A percentile compares a stretch with the other conserved stretches of the same genome.
Conservation (phyloP, 2,888 invertebrate genomes). For the Antitype chi region DNA sequence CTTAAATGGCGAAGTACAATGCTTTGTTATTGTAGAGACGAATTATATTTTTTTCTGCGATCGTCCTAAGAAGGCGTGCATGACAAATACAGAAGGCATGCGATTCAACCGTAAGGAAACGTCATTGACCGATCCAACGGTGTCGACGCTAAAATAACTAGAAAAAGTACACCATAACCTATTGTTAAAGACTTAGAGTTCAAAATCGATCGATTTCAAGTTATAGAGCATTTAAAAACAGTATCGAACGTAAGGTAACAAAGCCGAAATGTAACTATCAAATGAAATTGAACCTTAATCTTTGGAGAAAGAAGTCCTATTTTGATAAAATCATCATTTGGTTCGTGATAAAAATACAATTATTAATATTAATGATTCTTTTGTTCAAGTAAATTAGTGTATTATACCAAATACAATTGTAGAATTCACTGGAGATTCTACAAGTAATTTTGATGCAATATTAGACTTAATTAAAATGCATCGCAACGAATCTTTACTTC, state of each 20-base stretch:
- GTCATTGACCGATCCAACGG: constrained; percentile 71
- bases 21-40: constrained; percentile 39
- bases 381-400: constrained; percentile 52
- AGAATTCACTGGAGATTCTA: constrained; percentile 12
- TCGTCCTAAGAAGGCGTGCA: constrained; percentile 59
- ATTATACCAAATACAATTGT: constrained; percentile 12
- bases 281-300: constrained; percentile 39
- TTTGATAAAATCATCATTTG: neutral
- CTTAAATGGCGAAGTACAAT: constrained; percentile 41
- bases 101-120: constrained; percentile 66
- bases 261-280: constrained; percentile 35
- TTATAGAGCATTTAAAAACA: constrained; percentile 28
- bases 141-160: constrained; percentile 52
- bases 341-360: constrained; percentile 42
- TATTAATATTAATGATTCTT: constrained; percentile 45
- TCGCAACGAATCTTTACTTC: neutral
- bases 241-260: constrained; percentile 35
- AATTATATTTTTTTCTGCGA: constrained; percentile 41
- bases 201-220: constrained; percentile 38
- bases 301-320: neutral
- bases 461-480: neutral
- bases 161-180: constrained; percentile 37
- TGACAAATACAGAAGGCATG: constrained; percentile 75
- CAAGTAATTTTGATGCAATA: constrained; percentile 24
- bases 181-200: constrained; percentile 42